phyloP scores from a whole-genome alignment of 2,888 invertebrate genomes.

The Harmothoe impar region DNA sequence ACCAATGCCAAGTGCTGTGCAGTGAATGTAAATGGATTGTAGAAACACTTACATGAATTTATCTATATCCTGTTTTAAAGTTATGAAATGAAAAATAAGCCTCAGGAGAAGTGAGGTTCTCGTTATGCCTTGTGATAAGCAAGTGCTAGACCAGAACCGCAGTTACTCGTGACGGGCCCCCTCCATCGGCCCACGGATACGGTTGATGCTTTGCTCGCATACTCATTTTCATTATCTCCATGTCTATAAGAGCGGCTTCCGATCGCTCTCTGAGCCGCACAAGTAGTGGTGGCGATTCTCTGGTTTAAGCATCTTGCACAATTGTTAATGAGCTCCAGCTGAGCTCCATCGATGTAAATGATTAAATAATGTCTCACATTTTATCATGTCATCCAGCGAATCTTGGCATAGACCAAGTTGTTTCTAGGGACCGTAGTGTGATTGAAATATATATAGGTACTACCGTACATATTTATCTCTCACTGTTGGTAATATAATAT shows the following conservation, averaged over 20 bases:
- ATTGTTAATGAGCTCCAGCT: background rate
- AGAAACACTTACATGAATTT: too few relatives aligned
- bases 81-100: too few relatives aligned
- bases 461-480: background rate
- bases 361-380: background rate
- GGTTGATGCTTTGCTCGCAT: slow-evolving; percentile 33
- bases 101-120: too few relatives aligned
- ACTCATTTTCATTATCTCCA: slow-evolving; percentile 3
- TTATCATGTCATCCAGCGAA: background rate
- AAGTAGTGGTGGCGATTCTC: background rate
- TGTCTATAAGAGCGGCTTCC: background rate
- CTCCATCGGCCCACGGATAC: background rate
- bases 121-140: too few relatives aligned
- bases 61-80: too few relatives aligned
- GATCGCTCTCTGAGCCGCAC: too few relatives aligned
- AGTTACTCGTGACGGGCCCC: background rate
- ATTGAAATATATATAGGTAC: background rate
- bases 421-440: background rate
- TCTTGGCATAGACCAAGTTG: background rate
- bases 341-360: background rate
- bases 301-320: background rate
- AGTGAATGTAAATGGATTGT: too few relatives aligned
- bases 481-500: background rate
- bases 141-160: too few relatives aligned
- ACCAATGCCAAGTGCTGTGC: too few relatives aligned